Base-by-base conservation (phyloP, 92 coral and sea anemone genomes). In the Porites divaricata region DNA sequence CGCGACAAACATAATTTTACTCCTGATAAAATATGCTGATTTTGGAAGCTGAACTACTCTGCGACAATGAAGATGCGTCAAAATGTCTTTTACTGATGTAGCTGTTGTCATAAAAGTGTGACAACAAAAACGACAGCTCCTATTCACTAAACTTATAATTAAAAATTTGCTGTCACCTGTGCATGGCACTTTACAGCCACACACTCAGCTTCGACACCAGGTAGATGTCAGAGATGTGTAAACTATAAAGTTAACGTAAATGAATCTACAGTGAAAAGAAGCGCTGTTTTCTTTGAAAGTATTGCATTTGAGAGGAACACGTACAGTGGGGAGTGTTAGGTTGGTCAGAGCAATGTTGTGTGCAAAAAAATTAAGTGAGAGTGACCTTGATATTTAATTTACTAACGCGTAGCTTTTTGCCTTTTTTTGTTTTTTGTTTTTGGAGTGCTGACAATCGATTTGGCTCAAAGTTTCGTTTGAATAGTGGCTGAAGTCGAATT, bases 161-260 rank as follows among this genome's bases (percentile, higher is more conserved):
- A 79, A 70, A 80, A 70, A 80, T 70, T 53, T 58, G 14, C 58
- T 69, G 85, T 68, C 85, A 68, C 76, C 12, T 51, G 54, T 35
- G 10, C 8, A 56, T 70, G 76, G 75, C 45, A 67, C 74, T 23
- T 52, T 14, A 12, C 19, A 68, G 65, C 45, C 75, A 79, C 83
- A 52, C 67, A 51, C 21, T 7, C 11, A 52, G 62, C 8, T 70
- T 70, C 28, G 53, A 25, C 52, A 19, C 57, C 58, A 80, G 67
- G 48, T 69, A 67, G 28, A 68, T 68, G 85, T 56, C 45, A 35
- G 45, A 0, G 45, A 35, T 35, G 45, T 35, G 67, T 67, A 68
- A 17, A 26, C 56, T 72, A 72, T 1, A 48, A 17, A 51, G 8
- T 28, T 53, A 54, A 67, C 21, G 63, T 19, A 52, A 56, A 72